Evolutionary conservation across 2,888 invertebrate genomes (phyloP).

Genomic region (Dryococelus australis): DNA sequence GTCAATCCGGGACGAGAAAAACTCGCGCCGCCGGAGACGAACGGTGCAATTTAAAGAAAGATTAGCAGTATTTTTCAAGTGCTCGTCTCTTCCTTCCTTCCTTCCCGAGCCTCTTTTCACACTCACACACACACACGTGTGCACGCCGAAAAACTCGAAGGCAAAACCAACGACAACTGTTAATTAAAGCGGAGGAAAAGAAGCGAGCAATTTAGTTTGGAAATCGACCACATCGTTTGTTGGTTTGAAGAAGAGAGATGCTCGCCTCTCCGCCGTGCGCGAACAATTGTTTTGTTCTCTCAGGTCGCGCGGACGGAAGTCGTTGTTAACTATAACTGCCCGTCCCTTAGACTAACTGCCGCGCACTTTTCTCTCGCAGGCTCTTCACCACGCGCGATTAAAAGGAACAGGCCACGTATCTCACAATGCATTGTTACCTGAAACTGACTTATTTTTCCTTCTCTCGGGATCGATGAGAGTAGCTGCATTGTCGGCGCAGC

Average conservation of each 20-base stretch:
- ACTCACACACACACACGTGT: background rate
- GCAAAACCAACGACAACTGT: background rate
- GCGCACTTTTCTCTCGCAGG: too few relatives aligned
- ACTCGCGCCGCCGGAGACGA: background rate
- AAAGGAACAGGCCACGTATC: too few relatives aligned
- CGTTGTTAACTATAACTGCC: too few relatives aligned
- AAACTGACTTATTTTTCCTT: too few relatives aligned
- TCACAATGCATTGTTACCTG: too few relatives aligned
- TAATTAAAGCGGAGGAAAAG: background rate
- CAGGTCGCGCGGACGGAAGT: too few relatives aligned
- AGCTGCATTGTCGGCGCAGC: too few relatives aligned
- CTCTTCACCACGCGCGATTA: too few relatives aligned
- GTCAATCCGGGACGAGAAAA: background rate
- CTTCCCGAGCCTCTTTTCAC: background rate
- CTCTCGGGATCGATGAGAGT: too few relatives aligned
- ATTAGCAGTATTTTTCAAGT: slow-evolving; percentile 24
- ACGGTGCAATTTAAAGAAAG: slow-evolving; percentile 27
- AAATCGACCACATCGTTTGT: slow-evolving; percentile 2
- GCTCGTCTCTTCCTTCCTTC: background rate
- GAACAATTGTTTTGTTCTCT: too few relatives aligned
- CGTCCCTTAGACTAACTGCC: too few relatives aligned
- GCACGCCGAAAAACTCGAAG: background rate
- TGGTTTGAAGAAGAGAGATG: background rate
- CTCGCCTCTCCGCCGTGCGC: background rate
- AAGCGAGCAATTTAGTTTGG: background rate